Evolutionary conservation across 2,888 invertebrate species (phyloP).

Genomic region (Spisula solida): DNA sequence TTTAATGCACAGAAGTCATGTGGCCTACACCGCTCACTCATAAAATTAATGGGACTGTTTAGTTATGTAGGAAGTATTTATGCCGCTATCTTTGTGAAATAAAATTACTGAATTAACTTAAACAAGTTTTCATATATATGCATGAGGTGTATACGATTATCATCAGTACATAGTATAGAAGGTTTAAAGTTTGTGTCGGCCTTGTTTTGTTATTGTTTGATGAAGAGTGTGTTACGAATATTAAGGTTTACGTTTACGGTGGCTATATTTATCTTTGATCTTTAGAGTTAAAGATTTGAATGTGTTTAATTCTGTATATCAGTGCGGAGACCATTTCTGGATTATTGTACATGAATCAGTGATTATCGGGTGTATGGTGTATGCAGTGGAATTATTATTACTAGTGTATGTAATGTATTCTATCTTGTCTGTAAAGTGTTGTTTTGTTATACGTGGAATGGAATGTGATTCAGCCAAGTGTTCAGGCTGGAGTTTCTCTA

Average conservation of each 20-base stretch:
- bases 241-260: background rate
- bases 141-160: background rate
- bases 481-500: slow-evolving; percentile 8
- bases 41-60: slow-evolving; percentile 1
- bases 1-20: slow-evolving; percentile 14
- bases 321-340: background rate
- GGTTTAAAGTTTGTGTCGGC: background rate
- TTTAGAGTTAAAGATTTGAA: background rate
- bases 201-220: slow-evolving; percentile 17
- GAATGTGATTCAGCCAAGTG: background rate
- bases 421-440: background rate
- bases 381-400: background rate
- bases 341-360: background rate
- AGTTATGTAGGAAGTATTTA: slow-evolving; percentile 22
- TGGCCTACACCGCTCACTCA: background rate
- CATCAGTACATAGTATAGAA: too few relatives aligned
- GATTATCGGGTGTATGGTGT: background rate
- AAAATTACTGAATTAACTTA: background rate
- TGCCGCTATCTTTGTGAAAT: slow-evolving; percentile 6
- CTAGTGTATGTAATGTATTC: background rate
- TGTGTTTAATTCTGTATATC: background rate
- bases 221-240: background rate
- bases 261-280: slow-evolving; percentile 11
- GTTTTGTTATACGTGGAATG: background rate
- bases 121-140: background rate